Evolutionary conservation across 2,113 vertebrate genomes (phyloP).

Genomic region (Ophthalmolycus amberensis): DNA sequence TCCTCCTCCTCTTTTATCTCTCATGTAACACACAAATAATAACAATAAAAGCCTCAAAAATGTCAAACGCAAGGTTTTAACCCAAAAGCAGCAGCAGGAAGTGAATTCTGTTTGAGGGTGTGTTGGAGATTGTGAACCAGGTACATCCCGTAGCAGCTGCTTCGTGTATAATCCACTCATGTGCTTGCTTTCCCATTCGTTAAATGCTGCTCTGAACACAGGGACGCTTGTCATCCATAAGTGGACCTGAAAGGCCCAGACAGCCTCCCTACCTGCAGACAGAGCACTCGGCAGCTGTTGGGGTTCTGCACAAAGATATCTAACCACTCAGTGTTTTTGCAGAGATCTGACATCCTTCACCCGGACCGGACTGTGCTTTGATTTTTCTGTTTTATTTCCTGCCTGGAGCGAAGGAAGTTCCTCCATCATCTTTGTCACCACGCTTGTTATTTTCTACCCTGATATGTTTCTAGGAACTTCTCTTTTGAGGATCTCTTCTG

Average conservation of each 20-base stretch:
- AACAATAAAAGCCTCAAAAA: not conserved
- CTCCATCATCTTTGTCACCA: constrained; percentile 1
- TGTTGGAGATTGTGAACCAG: constrained; percentile 42
- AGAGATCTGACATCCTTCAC: constrained; percentile 20
- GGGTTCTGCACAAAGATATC: constrained; percentile 3
- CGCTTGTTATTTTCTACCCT: constrained; percentile 13
- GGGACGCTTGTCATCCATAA: constrained; percentile 50
- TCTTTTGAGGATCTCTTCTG: constrained; percentile 15
- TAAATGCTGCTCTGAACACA: constrained; percentile 57
- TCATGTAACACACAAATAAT: constrained; percentile 2
- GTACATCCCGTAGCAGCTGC: constrained; percentile 29
- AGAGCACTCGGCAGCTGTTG: constrained; percentile 18
- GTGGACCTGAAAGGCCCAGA: constrained; percentile 29
- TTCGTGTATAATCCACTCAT: constrained; percentile 46
- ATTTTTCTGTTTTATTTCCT: not conserved
- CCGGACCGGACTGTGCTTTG: constrained; percentile 15
- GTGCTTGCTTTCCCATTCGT: constrained; percentile 58
- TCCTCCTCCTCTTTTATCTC: not conserved
- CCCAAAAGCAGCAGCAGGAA: constrained; percentile 6
- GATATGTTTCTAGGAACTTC: constrained; percentile 32
- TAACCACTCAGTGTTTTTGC: constrained; percentile 41
- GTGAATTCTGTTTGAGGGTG: constrained; percentile 29
- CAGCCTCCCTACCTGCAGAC: constrained; percentile 15
- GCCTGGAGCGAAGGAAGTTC: not conserved
- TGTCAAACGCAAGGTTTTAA: constrained; percentile 22